These are phyloP conservation scores for Karalla daura DNA, from an alignment of 2,797 vertebrate genomes.

Conservation along the genomic window DNA sequence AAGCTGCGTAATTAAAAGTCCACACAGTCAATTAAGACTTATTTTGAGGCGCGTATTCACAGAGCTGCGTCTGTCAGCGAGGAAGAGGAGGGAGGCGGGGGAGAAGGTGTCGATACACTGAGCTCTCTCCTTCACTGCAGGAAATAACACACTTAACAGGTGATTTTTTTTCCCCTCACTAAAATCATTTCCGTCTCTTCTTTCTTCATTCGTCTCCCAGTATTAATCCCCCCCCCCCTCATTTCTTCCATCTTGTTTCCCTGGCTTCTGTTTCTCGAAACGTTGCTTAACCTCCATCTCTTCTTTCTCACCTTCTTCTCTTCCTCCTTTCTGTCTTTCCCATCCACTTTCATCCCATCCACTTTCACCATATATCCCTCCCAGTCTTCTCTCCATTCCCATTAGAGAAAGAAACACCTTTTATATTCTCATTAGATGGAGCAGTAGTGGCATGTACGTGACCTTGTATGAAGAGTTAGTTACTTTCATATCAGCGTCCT, in stretches of 20 bases:
- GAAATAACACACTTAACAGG: neutral
- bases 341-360: neutral
- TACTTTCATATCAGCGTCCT: no score
- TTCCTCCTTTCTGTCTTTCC: neutral
- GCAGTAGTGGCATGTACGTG: no score
- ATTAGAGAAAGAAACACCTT: no score
- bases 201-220: neutral
- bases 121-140: neutral
- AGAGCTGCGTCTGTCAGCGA: slow-evolving; percentile 2
- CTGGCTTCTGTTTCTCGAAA: no score
- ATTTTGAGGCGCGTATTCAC: slow-evolving; percentile 26
- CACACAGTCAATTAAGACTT: slow-evolving; percentile 37
- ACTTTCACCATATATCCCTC: no score
- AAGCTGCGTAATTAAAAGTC: slow-evolving; percentile 38
- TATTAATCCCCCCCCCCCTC: neutral
- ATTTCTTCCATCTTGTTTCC: neutral
- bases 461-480: no score
- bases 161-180: slow-evolving; percentile 13
- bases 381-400: no score
- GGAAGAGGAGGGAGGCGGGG: no score
- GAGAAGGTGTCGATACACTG: neutral
- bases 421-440: no score
- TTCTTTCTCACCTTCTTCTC: neutral
- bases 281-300: no score
- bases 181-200: neutral